Percentiles rank a stretch among this genome's conserved stretches.
These are phyloP conservation scores for Reticulitermes speratus DNA, from an alignment of 1,140 invertebrate species.

Conservation along the genomic window DNA sequence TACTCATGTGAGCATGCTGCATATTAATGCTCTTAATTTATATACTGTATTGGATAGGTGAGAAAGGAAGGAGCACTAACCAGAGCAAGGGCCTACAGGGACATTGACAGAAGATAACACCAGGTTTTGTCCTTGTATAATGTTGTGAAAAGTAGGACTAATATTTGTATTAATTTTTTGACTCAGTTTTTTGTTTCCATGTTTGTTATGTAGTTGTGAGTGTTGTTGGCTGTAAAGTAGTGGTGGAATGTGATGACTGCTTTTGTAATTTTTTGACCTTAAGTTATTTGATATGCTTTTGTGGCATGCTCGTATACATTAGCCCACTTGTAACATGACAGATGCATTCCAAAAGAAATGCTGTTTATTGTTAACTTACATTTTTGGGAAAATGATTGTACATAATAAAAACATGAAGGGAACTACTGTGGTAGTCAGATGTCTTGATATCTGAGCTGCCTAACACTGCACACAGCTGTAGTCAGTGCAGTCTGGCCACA, in stretches of 20 bases:
- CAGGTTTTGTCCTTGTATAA: slow-evolving; percentile 19
- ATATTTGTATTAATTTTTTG: neutral
- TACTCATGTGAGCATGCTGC: neutral
- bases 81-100: neutral
- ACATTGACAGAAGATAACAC: slow-evolving; percentile 18
- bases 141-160: slow-evolving; percentile 7
- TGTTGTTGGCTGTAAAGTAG: slow-evolving; percentile 2
- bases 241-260: neutral
- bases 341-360: too few species aligned
- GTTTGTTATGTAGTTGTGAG: slow-evolving; percentile 1
- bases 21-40: slow-evolving; percentile 18
- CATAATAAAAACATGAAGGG: too few species aligned
- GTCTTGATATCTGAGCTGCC: too few species aligned
- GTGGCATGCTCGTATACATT: neutral
- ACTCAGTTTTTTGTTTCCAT: neutral
- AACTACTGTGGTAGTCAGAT: too few species aligned
- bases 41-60: slow-evolving; percentile 18
- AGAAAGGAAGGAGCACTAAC: slow-evolving; percentile 12
- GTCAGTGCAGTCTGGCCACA: too few species aligned
- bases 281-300: neutral
- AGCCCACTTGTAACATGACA: neutral
- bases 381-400: too few species aligned
- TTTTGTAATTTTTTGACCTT: too few species aligned
- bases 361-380: too few species aligned
- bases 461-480: too few species aligned